Base-by-base conservation (phyloP, 1,140 invertebrate species). In the Lepidurus apus region DNA sequence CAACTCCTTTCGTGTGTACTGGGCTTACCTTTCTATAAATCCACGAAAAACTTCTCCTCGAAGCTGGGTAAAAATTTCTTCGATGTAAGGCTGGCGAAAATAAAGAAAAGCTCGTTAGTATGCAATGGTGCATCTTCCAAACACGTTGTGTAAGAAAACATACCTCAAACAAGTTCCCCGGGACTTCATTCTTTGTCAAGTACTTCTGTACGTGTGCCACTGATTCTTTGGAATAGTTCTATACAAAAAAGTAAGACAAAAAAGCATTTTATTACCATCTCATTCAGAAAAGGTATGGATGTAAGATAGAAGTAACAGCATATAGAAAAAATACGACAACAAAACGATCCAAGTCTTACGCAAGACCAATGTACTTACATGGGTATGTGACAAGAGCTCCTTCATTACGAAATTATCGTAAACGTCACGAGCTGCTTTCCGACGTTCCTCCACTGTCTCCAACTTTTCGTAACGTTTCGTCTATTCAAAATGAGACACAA, bases 391-490 rank as follows among this genome's bases (percentile, higher is more conserved):
- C 84, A 99, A 89, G 84, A 99, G 90, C 91, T 99, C 98, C 86
- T 98, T 98, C 98, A 99, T 99, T 84, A 99, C 99, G 89, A 97
- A 99, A 89, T 98, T 98, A 87, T 99, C 98, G 87, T 99, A 99
- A 84, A 99, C 97, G 86, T 98, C 95, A 85, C 94, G 90, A 76
- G 97, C 97, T 82, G 95, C 90, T 86, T 95, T 94, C 88, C 94
- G 91, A 85, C 97, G 90, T 82, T 99, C 98, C 82, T 99, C 97
- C 47, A 93, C 91, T 83, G 94, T 95, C 87, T 99, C 98, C 83
- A 98, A 88, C 88, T 98, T 99, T 89, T 99, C 96, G 88, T 95
- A 99, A 86, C 92, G 91, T 89, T 97, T 99, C 84, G 99, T 99
- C 96, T 99, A 90, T 80, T 90, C 86, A 81, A 82, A 82, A 84